Conservation (phyloP, 2,888 invertebrate genomes). For the Danaus chrysippus region DNA sequence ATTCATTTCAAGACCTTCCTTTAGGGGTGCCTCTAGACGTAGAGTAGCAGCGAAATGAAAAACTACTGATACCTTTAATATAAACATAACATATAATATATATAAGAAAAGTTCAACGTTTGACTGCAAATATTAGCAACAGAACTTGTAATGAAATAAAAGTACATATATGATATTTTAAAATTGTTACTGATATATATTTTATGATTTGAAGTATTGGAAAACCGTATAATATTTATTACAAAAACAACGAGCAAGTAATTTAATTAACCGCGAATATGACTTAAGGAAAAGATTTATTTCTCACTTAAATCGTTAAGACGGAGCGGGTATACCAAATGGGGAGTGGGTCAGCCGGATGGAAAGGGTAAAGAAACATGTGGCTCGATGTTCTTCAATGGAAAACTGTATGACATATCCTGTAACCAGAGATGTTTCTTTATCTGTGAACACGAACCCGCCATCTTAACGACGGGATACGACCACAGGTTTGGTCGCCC, state of each 20-base stretch:
- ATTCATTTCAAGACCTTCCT: constrained; percentile 94
- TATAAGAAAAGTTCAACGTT: too few relatives aligned
- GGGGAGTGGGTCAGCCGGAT: constrained; percentile 58
- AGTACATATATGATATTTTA: too few relatives aligned
- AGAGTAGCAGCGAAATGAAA: constrained; percentile 97
- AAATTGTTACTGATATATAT: too few relatives aligned
- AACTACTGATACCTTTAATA: constrained; percentile 84
- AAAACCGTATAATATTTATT: too few relatives aligned
- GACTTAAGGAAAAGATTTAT: neutral
- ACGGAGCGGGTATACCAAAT: constrained; percentile 49
- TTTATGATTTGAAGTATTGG: too few relatives aligned
- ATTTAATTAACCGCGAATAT: too few relatives aligned
- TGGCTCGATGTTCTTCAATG: constrained; percentile 61
- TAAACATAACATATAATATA: too few relatives aligned
- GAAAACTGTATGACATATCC: constrained; percentile 51
- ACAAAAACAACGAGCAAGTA: too few relatives aligned
- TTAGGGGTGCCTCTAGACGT: constrained; percentile 92
- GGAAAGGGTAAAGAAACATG: constrained; percentile 49
- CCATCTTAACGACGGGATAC: constrained; percentile 24
- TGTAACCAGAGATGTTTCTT: constrained; percentile 51
- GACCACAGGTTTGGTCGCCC: constrained; percentile 32
- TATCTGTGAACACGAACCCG: constrained; percentile 61
- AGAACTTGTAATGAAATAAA: too few relatives aligned
- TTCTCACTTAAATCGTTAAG: constrained; percentile 44
- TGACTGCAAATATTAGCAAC: too few relatives aligned